Base-by-base conservation (phyloP, 2,797 vertebrate genomes). In the Catharus ustulatus region DNA sequence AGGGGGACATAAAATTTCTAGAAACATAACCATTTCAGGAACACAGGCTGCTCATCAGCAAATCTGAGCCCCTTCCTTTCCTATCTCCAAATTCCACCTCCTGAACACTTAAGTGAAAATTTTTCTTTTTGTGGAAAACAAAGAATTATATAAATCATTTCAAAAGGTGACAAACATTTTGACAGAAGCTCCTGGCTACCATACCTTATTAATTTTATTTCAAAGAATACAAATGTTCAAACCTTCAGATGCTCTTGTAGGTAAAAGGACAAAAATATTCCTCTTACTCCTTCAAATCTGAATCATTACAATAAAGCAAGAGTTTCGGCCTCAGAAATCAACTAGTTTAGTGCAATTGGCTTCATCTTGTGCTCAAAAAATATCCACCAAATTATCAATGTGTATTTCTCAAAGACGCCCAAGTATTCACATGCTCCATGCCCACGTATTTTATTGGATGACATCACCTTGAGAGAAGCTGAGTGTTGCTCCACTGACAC, bases 381-480 rank as follows among this genome's bases (percentile, higher is more conserved):
- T 30, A 66, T 7, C 20, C 8, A 12, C 19, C 30, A 51, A 77
- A 42, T 52, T 46, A 66, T 13, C 29, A n/a, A 8, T 11, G 42
- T 10, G 2, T 49, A 51, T 32, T 71, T 91, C 74, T 76, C 63
- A 87, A 45, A 79, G 32, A 49, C 20, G 29, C 40, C 12, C 34
- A 19, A 48, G 18, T 15, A 82, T 48, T 66, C 38, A 76, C 15
- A 19, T n/a, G 58, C 23, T 66, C 48, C n/a, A 55, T 6, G 3
- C 51, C 30, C 43, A 80, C 0, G 0, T 36, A 71, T 42, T 84
- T 63, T 38, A 46, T 19, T 42, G 11, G 3, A 45, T 36, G n/a
- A 62, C 19, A 49, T 13, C 24, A n/a, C 32, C 55, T 24, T 46
- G 38, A 82, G 42, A 82, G 23, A 77, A 86, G 15, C 17, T 42